phyloP scores from a whole-genome alignment of 2,888 invertebrate species.

The Nasonia oneida region DNA sequence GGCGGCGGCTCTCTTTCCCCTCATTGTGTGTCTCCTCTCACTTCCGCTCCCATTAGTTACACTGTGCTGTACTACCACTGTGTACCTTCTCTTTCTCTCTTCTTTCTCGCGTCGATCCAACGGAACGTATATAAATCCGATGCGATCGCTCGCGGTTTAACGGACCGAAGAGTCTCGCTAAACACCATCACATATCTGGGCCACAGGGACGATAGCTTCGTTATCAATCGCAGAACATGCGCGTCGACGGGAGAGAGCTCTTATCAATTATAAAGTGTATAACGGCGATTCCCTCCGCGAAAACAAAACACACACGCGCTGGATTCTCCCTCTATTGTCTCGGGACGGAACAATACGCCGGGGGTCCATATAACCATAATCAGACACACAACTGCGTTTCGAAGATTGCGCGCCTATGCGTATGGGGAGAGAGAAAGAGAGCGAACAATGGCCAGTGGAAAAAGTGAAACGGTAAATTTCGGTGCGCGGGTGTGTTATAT shows the following conservation, averaged over 20 bases:
- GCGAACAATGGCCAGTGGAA: background rate
- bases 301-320: background rate
- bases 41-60: constrained; percentile 27
- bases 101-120: constrained; percentile 7
- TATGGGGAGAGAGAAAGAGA: no score
- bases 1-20: constrained; percentile 49
- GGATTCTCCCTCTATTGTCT: constrained; percentile 1
- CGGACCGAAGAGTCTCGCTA: constrained; percentile 9
- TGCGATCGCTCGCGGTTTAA: constrained; percentile 1
- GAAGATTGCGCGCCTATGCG: background rate
- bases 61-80: background rate
- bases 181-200: background rate
- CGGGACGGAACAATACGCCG: background rate
- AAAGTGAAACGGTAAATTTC: constrained; percentile 13
- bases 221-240: background rate
- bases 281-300: background rate
- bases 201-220: background rate
- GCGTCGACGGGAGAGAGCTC: background rate
- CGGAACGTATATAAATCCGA: background rate
- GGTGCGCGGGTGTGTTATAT: no score
- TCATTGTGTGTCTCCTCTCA: constrained; percentile 27
- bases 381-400: background rate
- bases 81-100: no score
- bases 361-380: background rate
- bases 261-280: background rate